A percentile compares a stretch with the other conserved stretches of the same genome.
phyloP scores from a whole-genome alignment of 2,113 vertebrate species.

The Sialia sialis region DNA sequence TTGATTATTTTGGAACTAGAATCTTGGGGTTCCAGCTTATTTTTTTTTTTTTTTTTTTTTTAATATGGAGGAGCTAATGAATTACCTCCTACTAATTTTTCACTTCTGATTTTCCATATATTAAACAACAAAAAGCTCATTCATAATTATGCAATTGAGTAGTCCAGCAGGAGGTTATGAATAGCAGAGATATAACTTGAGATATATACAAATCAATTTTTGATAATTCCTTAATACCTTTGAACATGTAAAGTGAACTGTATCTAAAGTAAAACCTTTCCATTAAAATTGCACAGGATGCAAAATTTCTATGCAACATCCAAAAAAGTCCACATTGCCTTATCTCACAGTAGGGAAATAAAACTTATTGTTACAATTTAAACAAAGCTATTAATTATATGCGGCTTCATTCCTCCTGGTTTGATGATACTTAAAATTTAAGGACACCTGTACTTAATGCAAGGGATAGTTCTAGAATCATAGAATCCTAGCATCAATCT shows the following conservation, averaged over 20 bases:
- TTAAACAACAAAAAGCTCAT: not conserved
- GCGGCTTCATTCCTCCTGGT: slow-evolving; percentile 36
- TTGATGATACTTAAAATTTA: slow-evolving; percentile 53
- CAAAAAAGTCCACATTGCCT: not conserved
- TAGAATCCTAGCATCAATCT: not conserved
- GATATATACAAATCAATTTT: not conserved
- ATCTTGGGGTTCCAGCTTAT: not conserved
- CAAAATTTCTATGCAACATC: not conserved
- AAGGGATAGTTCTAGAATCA: not conserved
- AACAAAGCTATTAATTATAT: slow-evolving; percentile 29
- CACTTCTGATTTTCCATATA: not conserved
- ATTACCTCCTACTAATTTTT: not conserved
- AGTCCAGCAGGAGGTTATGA: not conserved
- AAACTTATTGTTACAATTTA: slow-evolving; percentile 11
- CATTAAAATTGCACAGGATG: not conserved
- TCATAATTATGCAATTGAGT: not conserved
- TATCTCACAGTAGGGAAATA: slow-evolving; percentile 9
- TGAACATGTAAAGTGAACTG: not conserved
- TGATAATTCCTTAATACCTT: not conserved
- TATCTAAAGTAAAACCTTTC: not conserved
- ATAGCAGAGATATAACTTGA: not conserved
- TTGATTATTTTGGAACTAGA: not conserved
- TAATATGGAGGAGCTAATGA: not conserved
- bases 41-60: not conserved
- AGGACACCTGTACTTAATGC: not conserved